A percentile compares a stretch with the other conserved stretches of the same genome.
Evolutionary conservation across 2,797 vertebrate species (phyloP).

Genomic region (Poliocrania exsul): DNA sequence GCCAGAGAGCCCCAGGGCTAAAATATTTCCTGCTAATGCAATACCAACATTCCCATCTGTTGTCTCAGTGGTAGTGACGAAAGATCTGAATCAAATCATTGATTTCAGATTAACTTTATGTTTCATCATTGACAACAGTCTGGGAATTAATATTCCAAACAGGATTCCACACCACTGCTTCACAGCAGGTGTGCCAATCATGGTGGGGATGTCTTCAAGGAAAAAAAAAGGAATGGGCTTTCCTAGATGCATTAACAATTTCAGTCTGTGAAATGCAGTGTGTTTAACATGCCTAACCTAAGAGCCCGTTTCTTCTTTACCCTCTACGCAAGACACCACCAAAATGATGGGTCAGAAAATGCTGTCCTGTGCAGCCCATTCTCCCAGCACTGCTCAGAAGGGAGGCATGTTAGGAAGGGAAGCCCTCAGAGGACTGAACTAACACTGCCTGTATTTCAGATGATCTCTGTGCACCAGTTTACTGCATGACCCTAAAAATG

Average conservation of each 20-base stretch:
- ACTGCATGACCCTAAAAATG: neutral
- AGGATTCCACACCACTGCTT: neutral
- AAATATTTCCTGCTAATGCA: slow-evolving; percentile 20
- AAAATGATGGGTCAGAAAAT: neutral
- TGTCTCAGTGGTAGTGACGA: slow-evolving; percentile 89
- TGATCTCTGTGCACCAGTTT: fast-evolving
- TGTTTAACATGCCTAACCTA: fast-evolving
- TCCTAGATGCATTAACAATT: neutral
- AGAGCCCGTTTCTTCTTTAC: neutral
- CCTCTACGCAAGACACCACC: neutral
- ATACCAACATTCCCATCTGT: slow-evolving; percentile 36
- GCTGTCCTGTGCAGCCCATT: neutral
- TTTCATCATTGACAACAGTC: slow-evolving; percentile 80
- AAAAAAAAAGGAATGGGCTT: neutral
- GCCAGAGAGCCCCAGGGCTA: neutral
- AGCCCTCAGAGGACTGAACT: neutral
- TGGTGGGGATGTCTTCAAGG: neutral
- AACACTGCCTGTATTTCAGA: neutral
- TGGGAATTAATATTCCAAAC: slow-evolving; percentile 1
- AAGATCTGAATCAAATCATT: slow-evolving; percentile 75
- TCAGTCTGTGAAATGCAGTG: neutral
- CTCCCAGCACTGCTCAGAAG: neutral
- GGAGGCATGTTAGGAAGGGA: neutral
- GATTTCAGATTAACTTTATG: slow-evolving; percentile 73
- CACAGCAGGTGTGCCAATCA: neutral